A percentile compares a stretch with the other conserved stretches of the same genome.
Evolutionary conservation across 2,113 vertebrate species (phyloP).

Genomic region (Chionomys nivalis): DNA sequence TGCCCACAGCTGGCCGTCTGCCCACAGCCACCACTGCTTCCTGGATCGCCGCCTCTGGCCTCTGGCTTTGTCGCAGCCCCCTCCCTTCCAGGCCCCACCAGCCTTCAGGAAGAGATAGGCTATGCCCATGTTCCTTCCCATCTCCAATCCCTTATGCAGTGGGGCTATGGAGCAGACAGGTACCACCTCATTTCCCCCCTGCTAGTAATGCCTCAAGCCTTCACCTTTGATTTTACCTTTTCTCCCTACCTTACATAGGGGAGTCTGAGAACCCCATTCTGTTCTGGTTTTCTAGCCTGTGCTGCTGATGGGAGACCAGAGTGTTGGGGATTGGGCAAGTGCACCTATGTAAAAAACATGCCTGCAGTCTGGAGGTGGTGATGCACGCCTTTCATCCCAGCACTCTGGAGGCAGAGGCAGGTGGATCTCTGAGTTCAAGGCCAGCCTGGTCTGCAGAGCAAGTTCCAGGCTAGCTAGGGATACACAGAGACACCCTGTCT

Average conservation of each 20-base stretch:
- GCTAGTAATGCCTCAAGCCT: background rate
- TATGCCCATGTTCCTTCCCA: background rate
- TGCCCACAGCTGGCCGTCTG: constrained; percentile 61
- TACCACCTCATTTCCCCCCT: background rate
- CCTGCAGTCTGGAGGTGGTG: background rate
- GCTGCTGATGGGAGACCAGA: background rate
- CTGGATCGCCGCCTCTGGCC: constrained; percentile 65
- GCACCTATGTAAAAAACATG: background rate
- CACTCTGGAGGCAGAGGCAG: background rate
- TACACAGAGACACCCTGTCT: background rate
- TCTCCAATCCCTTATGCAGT: background rate
- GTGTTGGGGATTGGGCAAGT: background rate
- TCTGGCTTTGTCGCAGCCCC: constrained; percentile 38
- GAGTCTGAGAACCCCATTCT: background rate
- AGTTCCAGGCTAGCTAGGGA: background rate
- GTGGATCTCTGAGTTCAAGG: background rate
- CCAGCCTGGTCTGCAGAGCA: background rate
- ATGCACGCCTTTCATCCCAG: fast-evolving
- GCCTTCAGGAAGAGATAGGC: background rate
- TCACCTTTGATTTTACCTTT: background rate
- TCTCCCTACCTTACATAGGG: background rate
- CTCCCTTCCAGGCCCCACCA: constrained; percentile 21
- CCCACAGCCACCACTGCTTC: constrained; percentile 69
- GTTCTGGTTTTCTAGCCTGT: background rate
- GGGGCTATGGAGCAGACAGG: background rate